phyloP scores from a whole-genome alignment of 2,888 invertebrate genomes.

The Halictus ligatus region DNA sequence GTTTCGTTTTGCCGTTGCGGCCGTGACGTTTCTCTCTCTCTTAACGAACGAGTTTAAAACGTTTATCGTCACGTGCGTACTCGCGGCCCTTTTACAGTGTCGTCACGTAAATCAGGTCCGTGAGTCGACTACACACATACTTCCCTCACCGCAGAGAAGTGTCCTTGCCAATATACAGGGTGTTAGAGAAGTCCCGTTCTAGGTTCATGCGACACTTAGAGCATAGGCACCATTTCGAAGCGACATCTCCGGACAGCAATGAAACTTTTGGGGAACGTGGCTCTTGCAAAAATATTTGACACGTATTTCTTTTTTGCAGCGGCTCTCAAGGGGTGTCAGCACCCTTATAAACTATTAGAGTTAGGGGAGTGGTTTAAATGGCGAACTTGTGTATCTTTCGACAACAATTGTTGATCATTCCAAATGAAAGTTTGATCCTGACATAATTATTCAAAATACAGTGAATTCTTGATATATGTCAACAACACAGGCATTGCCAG shows the following conservation, averaged over 20 bases:
- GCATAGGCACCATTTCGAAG: not conserved
- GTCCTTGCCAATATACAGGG: not conserved
- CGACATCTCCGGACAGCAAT: not conserved
- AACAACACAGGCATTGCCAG: too few relatives aligned
- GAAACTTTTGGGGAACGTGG: not conserved
- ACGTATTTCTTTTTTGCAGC: not conserved
- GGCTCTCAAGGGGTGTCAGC: not conserved
- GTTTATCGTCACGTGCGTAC: conserved; percentile 35
- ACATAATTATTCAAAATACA: too few relatives aligned
- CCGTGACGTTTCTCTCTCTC: not conserved
- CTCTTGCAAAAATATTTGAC: not conserved
- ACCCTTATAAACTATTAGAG: too few relatives aligned
- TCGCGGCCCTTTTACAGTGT: conserved; percentile 25
- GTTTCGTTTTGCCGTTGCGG: conserved; percentile 45
- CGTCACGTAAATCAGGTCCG: conserved; percentile 45
- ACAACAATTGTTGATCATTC: too few relatives aligned
- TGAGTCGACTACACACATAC: not conserved
- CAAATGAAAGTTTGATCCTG: too few relatives aligned
- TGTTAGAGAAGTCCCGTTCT: not conserved
- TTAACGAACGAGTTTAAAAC: conserved; percentile 58
- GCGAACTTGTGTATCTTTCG: too few relatives aligned
- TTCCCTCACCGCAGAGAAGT: not conserved
- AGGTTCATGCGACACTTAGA: not conserved
- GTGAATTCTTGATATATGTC: too few relatives aligned
- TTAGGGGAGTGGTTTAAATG: too few relatives aligned